Evolutionary conservation across 2,797 vertebrate genomes (phyloP), one percentile per base, ranked within the genome.

Genomic region (Morus bassanus): DNA sequence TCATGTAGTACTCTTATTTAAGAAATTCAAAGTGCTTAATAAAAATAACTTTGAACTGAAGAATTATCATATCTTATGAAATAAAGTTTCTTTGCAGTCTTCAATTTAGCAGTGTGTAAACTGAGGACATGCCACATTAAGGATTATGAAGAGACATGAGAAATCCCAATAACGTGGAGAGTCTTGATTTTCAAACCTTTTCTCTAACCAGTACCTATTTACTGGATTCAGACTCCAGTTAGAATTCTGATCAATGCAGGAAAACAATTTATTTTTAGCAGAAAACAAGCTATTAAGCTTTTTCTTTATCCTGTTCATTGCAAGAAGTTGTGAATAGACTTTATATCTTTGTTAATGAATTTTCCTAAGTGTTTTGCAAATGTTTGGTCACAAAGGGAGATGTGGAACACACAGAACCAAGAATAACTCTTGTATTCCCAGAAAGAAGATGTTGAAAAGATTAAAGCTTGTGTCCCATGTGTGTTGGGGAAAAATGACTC

Each of bases 241-340:
- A 79, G 56, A 91, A 54, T 64, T 90, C 12, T 87, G 45, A 33
- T 50, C 90, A 72, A 51, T 85, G 9, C 37, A 94, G 83, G 46
- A 94, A 90, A 97, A 13, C 22, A 61, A 93, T 79, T 86, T 91
- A 41, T 68, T 94, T 81, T 85, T 76, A 87, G 28, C 45, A 88
- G 53, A 82, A 95, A 93, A 45, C 22, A 82, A 87, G 15, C 16
- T 73, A 74, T 79, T 70, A 85, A 48, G 23, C 10, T 11, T 93
- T 89, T 91, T 85, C 31, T 89, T 83, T 73, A 73, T 59, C 25
- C n/a, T 59, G 7, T 70, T 92, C 46, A n/a, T 70, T 89, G 12
- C 69, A 82, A 79, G 51, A 91, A 76, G n/a, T 14, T 13, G 19
- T 89, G 53, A 92, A 80, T 54, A 75, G 51, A 80, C 24, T 90